Base-by-base conservation (phyloP, 2,888 invertebrate species). In the Dicyrtomina minuta region DNA sequence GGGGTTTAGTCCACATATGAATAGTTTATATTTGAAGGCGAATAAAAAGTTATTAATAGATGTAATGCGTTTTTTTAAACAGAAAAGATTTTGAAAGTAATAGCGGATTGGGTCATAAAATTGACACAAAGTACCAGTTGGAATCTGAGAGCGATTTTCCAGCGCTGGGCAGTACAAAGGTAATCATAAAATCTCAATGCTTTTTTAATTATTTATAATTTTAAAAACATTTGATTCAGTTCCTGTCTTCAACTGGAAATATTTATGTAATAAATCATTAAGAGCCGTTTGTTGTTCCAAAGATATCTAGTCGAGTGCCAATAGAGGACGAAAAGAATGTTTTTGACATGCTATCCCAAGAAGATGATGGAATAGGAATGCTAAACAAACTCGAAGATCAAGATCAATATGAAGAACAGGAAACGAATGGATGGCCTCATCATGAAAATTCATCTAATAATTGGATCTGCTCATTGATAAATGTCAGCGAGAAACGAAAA, bases 241-340 rank as follows among this genome's bases (percentile, higher is more conserved):
- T 33, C 8, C 33, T 33, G 8, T 33, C 8, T 33, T 33, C 33
- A 33, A 33, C 8, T 33, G n/a, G n/a, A n/a, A n/a, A n/a, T n/a
- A n/a, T n/a, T n/a, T n/a, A n/a, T n/a, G n/a, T n/a, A n/a, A n/a
- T n/a, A n/a, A n/a, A n/a, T n/a, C n/a, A n/a, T n/a, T n/a, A n/a
- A n/a, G n/a, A n/a, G n/a, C n/a, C n/a, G n/a, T n/a, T n/a, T n/a
- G n/a, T 33, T 33, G 33, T 33, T 3, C 51, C 58, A 8, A 46
- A 77, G 77, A 66, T 74, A 73, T 77, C 77, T 77, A 77, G 77
- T 75, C 75, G 75, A 70, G 76, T 75, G 70, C 75, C 75, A 76
- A 74, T 76, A 71, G 55, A 73, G 64, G 69, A 71, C 53, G 75
- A 68, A 46, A 67, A 39, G 39, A 67, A 74, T 65, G 61, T 68